phyloP scores from a whole-genome alignment of 1,140 invertebrate species.

The Brachionus asplanchnoidis region DNA sequence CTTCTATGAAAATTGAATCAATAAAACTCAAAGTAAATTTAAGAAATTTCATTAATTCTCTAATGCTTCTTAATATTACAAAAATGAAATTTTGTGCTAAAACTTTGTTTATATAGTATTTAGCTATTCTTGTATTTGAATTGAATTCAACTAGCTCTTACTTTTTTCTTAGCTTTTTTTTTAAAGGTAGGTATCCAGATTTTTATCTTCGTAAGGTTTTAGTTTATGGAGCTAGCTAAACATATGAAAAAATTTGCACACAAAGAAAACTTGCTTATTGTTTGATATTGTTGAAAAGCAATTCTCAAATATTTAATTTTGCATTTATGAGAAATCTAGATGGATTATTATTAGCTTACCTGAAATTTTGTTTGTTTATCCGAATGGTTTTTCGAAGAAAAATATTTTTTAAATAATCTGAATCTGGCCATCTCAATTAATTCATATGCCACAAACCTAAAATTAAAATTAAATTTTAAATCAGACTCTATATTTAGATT shows the following conservation, averaged over 20 bases:
- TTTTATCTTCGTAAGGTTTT: neutral
- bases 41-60: neutral
- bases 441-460: neutral
- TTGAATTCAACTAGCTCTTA: neutral
- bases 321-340: neutral
- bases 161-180: neutral
- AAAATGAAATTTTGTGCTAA: neutral
- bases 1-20: neutral
- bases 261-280: neutral
- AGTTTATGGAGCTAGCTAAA: neutral
- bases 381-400: neutral
- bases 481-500: neutral
- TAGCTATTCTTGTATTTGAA: neutral
- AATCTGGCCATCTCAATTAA: neutral
- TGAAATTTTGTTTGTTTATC: neutral
- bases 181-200: neutral
- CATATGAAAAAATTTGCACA: neutral
- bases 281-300: neutral
- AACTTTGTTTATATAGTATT: neutral
- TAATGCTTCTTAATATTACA: neutral
- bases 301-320: neutral
- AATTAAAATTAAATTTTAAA: neutral
- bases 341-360: neutral
- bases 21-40: neutral
- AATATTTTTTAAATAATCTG: neutral